Evolutionary conservation across 2,888 invertebrate genomes (phyloP).

Genomic region (Cryptus armator): DNA sequence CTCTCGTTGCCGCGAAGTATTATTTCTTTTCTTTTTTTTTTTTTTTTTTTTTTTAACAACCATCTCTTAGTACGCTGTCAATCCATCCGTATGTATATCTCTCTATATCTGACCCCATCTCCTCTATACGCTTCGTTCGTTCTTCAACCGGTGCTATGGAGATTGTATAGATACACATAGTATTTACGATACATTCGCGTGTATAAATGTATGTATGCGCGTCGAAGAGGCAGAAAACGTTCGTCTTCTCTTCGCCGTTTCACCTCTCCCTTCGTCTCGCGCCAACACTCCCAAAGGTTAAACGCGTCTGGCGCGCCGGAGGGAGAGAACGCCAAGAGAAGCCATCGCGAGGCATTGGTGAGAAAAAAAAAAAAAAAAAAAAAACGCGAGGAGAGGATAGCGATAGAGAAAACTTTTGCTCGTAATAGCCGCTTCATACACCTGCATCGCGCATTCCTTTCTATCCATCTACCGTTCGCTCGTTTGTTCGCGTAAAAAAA

Average conservation of each 20-base stretch:
- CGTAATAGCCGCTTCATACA: constrained; percentile 74
- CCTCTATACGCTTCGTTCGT: constrained; percentile 35
- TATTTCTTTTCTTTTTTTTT: neutral
- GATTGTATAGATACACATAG: neutral
- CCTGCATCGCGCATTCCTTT: constrained; percentile 70
- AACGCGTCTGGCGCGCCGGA: constrained; percentile 74
- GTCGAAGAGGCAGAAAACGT: neutral
- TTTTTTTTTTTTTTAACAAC: neutral
- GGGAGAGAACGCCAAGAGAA: constrained; percentile 37
- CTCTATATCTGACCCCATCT: constrained; percentile 32
- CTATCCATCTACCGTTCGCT: constrained; percentile 14
- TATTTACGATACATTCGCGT: neutral
- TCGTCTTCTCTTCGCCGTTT: constrained; percentile 17
- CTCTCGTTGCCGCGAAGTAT: neutral
- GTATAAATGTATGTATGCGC: constrained; percentile 20
- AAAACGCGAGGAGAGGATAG: constrained; percentile 44
- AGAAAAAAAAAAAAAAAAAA: constrained; percentile 34
- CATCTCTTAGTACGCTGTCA: neutral
- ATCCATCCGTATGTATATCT: constrained; percentile 23
- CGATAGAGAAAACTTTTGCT: constrained; percentile 52
- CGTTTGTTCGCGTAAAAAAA: constrained; percentile 15
- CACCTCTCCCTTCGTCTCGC: constrained; percentile 20
- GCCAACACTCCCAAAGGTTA: constrained; percentile 76
- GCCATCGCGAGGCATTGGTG: constrained; percentile 19
- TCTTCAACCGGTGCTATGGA: neutral